Percentiles rank a stretch among this genome's conserved stretches.
Conservation (phyloP, 1,140 invertebrate species). For the Drosophila bifasciata region DNA sequence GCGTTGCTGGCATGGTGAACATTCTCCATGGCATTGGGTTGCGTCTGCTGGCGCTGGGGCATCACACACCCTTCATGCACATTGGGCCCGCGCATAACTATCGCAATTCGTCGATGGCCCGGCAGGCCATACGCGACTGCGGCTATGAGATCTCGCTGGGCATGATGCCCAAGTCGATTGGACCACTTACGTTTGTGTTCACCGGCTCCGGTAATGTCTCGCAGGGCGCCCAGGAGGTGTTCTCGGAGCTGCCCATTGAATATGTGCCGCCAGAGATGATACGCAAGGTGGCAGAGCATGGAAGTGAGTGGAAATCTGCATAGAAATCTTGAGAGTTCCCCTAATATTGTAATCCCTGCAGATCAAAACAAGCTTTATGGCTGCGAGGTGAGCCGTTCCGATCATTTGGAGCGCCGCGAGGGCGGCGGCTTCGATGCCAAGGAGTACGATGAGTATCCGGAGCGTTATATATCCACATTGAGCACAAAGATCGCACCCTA, state of each 20-base stretch:
- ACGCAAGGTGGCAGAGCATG: constrained; percentile 97
- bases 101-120: constrained; percentile 97
- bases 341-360: constrained; percentile 72
- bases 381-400: constrained; percentile 95
- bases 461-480: constrained; percentile 97
- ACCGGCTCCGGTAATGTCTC: constrained; percentile 96
- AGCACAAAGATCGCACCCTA: constrained; percentile 99
- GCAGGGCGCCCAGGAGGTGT: constrained; percentile 97
- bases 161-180: constrained; percentile 98
- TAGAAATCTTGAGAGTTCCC: not conserved
- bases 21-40: constrained; percentile 98
- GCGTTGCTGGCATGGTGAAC: constrained; percentile 99
- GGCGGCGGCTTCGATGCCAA: constrained; percentile 94
- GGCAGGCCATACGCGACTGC: constrained; percentile 97
- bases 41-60: constrained; percentile 96
- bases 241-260: constrained; percentile 98
- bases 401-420: constrained; percentile 96
- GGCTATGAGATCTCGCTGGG: constrained; percentile 99
- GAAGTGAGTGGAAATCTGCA: constrained; percentile 88
- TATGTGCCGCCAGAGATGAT: constrained; percentile 98
- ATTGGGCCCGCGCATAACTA: constrained; percentile 99
- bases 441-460: constrained; percentile 97
- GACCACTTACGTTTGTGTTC: constrained; percentile 98
- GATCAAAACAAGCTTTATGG: constrained; percentile 97
- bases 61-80: constrained; percentile 99